Percentiles rank a stretch among this genome's conserved stretches.
Evolutionary conservation across 37 sponge, comb jelly and placozoan genomes (phyloP).

Genomic region (Eunapius fragilis): DNA sequence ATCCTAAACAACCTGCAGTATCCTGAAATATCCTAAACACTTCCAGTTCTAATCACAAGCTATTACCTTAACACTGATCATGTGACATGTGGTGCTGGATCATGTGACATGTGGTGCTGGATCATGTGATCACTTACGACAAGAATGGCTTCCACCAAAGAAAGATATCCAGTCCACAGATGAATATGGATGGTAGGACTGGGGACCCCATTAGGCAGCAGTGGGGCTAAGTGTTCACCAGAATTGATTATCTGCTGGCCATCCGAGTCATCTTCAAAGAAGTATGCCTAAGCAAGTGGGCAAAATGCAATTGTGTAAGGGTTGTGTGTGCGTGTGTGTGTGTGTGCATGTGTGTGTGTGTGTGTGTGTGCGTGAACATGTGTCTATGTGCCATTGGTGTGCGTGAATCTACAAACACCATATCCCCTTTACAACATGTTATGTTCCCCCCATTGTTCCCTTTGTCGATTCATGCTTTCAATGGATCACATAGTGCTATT

Average conservation of each 20-base stretch:
- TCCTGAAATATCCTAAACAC: neutral
- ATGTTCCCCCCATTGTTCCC: neutral
- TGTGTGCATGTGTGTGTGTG: neutral
- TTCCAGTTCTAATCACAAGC: too few species aligned
- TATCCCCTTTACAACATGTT: neutral
- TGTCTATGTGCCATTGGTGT: neutral
- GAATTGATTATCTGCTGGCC: neutral
- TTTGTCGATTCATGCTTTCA: neutral
- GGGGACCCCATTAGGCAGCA: constrained; percentile 14
- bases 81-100: too few species aligned
- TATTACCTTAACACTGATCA: neutral
- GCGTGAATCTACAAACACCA: neutral
- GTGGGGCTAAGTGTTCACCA: constrained; percentile 41
- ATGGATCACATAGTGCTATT: neutral
- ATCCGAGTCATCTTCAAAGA: constrained; percentile 53
- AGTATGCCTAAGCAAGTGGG: constrained; percentile 39
- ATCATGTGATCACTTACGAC: constrained; percentile 42
- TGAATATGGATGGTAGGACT: constrained; percentile 23
- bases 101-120: neutral
- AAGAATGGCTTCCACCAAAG: constrained; percentile 32
- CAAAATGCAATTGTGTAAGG: too few species aligned
- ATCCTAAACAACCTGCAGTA: too few species aligned
- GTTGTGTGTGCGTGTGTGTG: neutral
- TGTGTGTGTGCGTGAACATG: neutral
- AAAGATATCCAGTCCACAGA: constrained; percentile 64